These are phyloP conservation scores for Ceratina japonica DNA, from an alignment of 1,140 invertebrate genomes.

Conservation along the genomic window DNA sequence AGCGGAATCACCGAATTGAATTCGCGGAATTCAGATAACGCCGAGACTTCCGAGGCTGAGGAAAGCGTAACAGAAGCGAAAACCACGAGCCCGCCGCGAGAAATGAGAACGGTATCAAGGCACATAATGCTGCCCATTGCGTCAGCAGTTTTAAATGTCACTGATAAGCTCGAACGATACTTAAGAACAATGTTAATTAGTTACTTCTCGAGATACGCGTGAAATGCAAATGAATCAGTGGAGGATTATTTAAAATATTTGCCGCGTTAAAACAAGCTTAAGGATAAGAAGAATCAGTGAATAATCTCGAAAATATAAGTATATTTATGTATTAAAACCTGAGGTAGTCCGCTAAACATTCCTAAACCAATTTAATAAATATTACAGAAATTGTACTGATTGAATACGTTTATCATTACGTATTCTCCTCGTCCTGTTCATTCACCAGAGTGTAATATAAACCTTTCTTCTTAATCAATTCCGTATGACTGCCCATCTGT, in stretches of 20 bases:
- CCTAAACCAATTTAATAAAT: constrained; percentile 17
- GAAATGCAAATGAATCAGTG: background rate
- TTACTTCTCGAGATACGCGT: background rate
- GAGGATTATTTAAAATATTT: background rate
- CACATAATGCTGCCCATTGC: constrained; percentile 21
- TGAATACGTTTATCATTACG: constrained; percentile 1
- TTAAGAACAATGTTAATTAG: background rate
- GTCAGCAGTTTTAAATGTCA: constrained; percentile 17
- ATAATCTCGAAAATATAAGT: constrained; percentile 19
- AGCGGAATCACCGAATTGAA: background rate
- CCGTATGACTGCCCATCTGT: constrained; percentile 83
- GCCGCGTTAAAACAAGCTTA: background rate
- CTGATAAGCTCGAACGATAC: background rate
- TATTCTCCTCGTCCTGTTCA: constrained; percentile 78
- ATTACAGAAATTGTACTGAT: constrained; percentile 9
- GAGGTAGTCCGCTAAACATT: constrained; percentile 19
- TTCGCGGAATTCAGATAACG: background rate
- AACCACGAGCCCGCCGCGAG: background rate
- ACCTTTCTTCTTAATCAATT: constrained; percentile 82
- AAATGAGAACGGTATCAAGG: background rate
- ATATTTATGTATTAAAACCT: background rate
- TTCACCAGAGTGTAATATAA: constrained; percentile 86
- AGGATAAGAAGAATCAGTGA: constrained; percentile 8
- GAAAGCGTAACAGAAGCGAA: background rate
- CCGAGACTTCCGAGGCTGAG: no score